These are phyloP conservation scores for Euclidia mi DNA, from an alignment of 2,888 invertebrate genomes.

Conservation along the genomic window DNA sequence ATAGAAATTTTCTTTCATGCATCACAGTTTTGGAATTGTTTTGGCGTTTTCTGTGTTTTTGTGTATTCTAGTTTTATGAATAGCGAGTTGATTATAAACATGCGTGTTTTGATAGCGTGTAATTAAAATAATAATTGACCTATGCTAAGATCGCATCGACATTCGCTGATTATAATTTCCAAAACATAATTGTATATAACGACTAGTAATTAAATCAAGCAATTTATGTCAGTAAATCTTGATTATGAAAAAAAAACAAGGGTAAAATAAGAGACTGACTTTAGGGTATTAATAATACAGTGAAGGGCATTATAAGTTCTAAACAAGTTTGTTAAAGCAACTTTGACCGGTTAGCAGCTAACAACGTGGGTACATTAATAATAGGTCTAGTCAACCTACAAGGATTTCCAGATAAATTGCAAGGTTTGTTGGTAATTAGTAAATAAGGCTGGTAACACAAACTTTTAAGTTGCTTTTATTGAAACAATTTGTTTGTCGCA, in stretches of 20 bases:
- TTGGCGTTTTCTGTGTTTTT: slow-evolving; percentile 9
- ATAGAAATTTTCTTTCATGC: slow-evolving; percentile 41
- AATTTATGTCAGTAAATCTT: neutral
- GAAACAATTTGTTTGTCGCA: no score
- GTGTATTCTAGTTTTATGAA: slow-evolving; percentile 3
- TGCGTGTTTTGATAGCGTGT: neutral
- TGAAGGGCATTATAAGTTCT: slow-evolving; percentile 46
- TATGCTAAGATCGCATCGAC: neutral
- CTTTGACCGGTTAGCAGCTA: slow-evolving; percentile 30
- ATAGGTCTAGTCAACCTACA: slow-evolving; percentile 39
- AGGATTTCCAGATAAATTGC: slow-evolving; percentile 47
- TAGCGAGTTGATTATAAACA: neutral
- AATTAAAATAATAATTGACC: neutral
- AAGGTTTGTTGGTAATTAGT: slow-evolving; percentile 32
- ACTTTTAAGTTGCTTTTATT: neutral
- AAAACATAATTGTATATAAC: neutral
- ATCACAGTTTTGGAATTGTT: slow-evolving; percentile 14
- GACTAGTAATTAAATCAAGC: neutral
- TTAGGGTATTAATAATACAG: slow-evolving; percentile 28
- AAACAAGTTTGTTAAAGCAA: slow-evolving; percentile 39
- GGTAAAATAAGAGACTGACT: slow-evolving; percentile 7
- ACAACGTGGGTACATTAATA: slow-evolving; percentile 43
- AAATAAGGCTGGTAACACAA: neutral
- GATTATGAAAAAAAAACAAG: neutral
- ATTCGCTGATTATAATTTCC: neutral